A percentile compares a stretch with the other conserved stretches of the same genome.
Evolutionary conservation across 1,140 invertebrate species (phyloP).

Genomic region (Panagrolaimus sp.): DNA sequence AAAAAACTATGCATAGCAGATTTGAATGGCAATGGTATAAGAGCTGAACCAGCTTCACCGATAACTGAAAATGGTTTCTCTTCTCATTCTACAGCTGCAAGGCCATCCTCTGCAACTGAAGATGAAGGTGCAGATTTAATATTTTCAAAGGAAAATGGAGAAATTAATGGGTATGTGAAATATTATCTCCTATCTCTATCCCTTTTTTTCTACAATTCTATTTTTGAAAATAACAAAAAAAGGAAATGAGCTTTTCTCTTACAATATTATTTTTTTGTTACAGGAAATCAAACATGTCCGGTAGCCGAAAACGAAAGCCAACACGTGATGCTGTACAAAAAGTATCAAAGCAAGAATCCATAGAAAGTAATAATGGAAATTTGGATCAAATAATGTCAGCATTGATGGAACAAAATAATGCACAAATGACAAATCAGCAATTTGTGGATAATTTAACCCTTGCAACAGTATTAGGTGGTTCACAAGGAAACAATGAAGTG

Average conservation of each 20-base stretch:
- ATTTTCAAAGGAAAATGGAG: neutral
- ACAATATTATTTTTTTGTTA: neutral
- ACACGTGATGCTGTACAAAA: slow-evolving; percentile 16
- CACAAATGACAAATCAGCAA: neutral
- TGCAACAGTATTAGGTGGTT: neutral
- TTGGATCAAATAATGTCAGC: neutral
- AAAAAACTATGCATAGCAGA: neutral
- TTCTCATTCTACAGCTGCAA: neutral
- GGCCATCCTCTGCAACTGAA: neutral
- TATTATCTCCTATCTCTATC: too few relatives aligned
- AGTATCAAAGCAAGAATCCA: neutral
- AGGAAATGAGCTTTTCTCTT: neutral
- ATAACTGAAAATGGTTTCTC: neutral
- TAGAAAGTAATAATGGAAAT: too few relatives aligned
- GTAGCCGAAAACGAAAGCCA: slow-evolving; percentile 33
- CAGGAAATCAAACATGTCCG: slow-evolving; percentile 13
- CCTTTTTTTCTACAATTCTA: neutral
- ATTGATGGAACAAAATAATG: neutral
- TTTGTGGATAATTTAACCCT: neutral
- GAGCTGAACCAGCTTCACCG: neutral
- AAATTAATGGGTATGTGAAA: slow-evolving; percentile 1
- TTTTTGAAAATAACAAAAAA: neutral
- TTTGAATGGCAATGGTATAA: neutral
- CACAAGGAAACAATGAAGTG: neutral
- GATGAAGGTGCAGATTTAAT: neutral